A percentile compares a stretch with the other conserved stretches of the same genome.
Evolutionary conservation across 2,797 vertebrate species (phyloP).

Genomic region (Ispidina picta): DNA sequence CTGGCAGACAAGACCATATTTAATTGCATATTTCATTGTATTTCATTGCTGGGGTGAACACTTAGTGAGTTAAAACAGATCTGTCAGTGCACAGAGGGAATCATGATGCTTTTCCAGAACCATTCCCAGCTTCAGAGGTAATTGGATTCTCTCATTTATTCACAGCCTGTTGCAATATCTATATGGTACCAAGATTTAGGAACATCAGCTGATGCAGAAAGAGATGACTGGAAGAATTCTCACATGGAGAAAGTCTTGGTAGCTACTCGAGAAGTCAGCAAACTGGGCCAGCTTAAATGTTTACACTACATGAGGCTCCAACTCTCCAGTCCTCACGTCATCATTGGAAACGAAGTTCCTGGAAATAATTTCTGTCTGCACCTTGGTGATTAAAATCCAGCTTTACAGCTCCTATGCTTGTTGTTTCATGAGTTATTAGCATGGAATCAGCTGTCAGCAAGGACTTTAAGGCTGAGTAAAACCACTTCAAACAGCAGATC

Average conservation of each 20-base stretch:
- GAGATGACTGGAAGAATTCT: not conserved
- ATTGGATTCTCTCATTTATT: not conserved
- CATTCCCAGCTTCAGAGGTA: not conserved
- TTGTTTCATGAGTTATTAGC: not conserved
- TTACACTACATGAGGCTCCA: not conserved
- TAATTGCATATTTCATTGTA: not conserved
- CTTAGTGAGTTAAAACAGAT: not conserved
- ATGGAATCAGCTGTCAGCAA: slow-evolving; percentile 18
- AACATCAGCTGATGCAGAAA: not conserved
- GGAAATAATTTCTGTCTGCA: not conserved
- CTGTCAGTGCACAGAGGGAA: not conserved
- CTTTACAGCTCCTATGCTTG: not conserved
- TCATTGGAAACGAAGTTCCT: not conserved
- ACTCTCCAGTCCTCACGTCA: not conserved
- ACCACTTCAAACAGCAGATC: slow-evolving; percentile 68
- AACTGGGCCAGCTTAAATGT: not conserved
- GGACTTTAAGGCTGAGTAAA: slow-evolving; percentile 41
- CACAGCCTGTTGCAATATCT: not conserved
- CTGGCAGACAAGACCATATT: not conserved
- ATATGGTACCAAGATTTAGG: not conserved
- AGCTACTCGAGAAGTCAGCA: not conserved
- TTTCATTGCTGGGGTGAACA: not conserved
- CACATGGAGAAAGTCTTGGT: not conserved
- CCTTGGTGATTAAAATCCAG: not conserved
- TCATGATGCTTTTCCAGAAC: not conserved